Evolutionary conservation across 1,140 invertebrate species (phyloP), one percentile per base, ranked within the genome.

Genomic region (Lutraria rhynchaena): DNA sequence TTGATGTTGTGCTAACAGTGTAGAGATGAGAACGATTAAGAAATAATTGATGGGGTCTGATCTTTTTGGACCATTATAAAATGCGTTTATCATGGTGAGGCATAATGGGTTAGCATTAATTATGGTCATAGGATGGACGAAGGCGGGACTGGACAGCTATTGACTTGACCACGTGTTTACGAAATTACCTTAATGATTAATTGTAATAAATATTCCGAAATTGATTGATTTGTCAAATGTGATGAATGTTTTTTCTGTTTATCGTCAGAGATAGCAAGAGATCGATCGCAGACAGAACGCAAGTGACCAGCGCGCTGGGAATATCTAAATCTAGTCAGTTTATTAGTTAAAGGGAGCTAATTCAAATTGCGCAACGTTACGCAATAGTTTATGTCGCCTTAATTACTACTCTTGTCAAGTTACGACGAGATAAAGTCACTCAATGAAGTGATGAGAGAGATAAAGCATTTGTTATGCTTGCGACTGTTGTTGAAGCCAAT

Each of bases 271-370:
- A n/a, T n/a, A n/a, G n/a, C n/a, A n/a, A n/a, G n/a, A n/a, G n/a
- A n/a, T n/a, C n/a, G n/a, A n/a, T n/a, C n/a, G n/a, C n/a, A n/a
- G n/a, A n/a, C n/a, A n/a, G n/a, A n/a, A n/a, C n/a, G n/a, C n/a
- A n/a, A n/a, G n/a, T n/a, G n/a, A n/a, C n/a, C n/a, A n/a, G n/a
- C n/a, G n/a, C n/a, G n/a, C n/a, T n/a, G n/a, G n/a, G n/a, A n/a
- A n/a, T n/a, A n/a, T n/a, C n/a, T n/a, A n/a, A n/a, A n/a, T n/a
- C n/a, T n/a, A 41, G 5, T 41, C 15, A 41, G 37, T 11, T 5
- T 22, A 27, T 35, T 29, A 7, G 33, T 49, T 67, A 67, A 67
- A 67, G 63, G 63, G 63, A 67, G 63, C 13, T 31, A 49, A 67
- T 67, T 67, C 63, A 67, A 67, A 24, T 31, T 67, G 27, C 22